phyloP scores from a whole-genome alignment of 2,888 invertebrate species.

The Stratiomys singularior region DNA sequence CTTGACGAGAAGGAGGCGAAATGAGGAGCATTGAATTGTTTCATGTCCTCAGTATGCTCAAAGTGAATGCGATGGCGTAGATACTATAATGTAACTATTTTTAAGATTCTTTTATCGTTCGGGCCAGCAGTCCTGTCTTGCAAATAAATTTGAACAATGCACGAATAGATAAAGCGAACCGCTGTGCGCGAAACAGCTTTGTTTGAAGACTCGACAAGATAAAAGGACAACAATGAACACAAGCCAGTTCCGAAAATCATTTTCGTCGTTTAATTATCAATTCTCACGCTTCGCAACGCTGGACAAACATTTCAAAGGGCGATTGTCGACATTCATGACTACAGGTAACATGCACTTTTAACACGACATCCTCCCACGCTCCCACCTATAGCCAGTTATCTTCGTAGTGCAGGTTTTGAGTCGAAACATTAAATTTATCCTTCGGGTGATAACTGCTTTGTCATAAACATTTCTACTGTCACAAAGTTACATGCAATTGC shows the following conservation, averaged over 20 bases:
- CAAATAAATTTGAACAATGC: background rate
- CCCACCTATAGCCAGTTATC: background rate
- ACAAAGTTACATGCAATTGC: conserved; percentile 42
- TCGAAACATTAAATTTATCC: conserved; percentile 29
- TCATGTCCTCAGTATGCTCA: background rate
- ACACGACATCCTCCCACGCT: background rate
- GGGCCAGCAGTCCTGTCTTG: background rate
- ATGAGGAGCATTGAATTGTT: background rate
- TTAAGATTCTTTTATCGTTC: background rate
- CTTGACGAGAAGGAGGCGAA: background rate
- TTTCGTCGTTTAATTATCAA: conserved; percentile 30
- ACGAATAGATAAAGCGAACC: background rate
- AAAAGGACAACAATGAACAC: background rate
- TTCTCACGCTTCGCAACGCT: conserved; percentile 31
- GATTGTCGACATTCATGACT: conserved; percentile 29
- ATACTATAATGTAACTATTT: background rate
- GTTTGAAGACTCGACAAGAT: background rate
- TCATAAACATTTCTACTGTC: conserved; percentile 34
- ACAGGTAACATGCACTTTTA: conserved; percentile 29
- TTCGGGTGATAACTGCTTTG: conserved; percentile 37
- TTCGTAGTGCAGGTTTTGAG: no score
- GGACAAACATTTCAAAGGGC: conserved; percentile 19
- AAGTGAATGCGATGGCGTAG: background rate
- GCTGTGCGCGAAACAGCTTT: background rate
- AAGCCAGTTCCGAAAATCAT: background rate